These are phyloP conservation scores for Prietella phreatophila DNA, from an alignment of 2,113 vertebrate species.

Conservation along the genomic window DNA sequence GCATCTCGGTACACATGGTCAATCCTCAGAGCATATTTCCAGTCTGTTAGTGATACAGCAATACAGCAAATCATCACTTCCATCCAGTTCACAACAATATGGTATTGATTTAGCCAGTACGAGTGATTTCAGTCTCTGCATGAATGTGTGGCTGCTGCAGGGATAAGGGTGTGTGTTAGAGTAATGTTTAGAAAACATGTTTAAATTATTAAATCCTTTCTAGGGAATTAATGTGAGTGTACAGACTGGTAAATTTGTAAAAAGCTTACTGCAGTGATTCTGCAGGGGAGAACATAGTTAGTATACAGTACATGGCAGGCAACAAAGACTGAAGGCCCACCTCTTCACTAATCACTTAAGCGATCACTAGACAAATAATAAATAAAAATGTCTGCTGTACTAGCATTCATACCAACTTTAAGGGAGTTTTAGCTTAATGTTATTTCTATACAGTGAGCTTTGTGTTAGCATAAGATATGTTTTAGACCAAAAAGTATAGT, in stretches of 20 bases:
- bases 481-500: not conserved
- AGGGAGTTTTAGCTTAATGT: not conserved
- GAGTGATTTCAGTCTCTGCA: slow-evolving; percentile 29
- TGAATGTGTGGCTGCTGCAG: not conserved
- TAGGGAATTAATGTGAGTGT: not conserved
- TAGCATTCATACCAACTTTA: not conserved
- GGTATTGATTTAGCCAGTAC: slow-evolving; percentile 41
- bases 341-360: not conserved
- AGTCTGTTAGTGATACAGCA: slow-evolving; percentile 44
- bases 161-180: not conserved
- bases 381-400: not conserved
- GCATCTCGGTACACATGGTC: slow-evolving; percentile 50
- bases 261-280: not conserved
- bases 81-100: slow-evolving; percentile 16
- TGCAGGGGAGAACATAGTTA: not conserved
- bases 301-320: not conserved
- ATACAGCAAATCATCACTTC: slow-evolving; percentile 45
- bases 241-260: not conserved
- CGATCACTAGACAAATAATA: not conserved
- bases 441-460: not conserved
- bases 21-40: slow-evolving; percentile 58
- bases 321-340: not conserved
- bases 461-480: not conserved
- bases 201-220: slow-evolving; percentile 7
- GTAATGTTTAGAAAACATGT: not conserved